These are phyloP conservation scores for Drosophila sechellia DNA, from an alignment of 1,140 invertebrate species.

Conservation along the genomic window DNA sequence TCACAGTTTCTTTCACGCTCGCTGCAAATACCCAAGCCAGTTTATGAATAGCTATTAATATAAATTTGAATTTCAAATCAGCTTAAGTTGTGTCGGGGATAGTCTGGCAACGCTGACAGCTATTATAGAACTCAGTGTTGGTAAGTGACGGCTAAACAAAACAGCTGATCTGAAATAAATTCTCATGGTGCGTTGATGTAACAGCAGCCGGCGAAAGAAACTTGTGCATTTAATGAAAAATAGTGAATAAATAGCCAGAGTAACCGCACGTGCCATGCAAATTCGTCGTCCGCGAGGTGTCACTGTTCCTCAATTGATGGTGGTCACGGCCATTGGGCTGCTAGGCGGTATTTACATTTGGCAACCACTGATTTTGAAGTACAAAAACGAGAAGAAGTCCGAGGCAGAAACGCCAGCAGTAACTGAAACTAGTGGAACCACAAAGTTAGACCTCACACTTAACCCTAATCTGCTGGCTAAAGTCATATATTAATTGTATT, in stretches of 20 bases:
- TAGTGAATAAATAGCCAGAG: conserved; percentile 7
- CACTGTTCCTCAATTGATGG: conserved; percentile 80
- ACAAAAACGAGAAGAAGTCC: conserved; percentile 54
- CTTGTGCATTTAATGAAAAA: conserved; percentile 18
- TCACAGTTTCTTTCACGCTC: background rate
- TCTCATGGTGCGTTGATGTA: conserved; percentile 37
- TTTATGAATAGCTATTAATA: background rate
- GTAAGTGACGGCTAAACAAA: background rate
- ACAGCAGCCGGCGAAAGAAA: conserved; percentile 39
- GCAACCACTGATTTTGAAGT: conserved; percentile 78
- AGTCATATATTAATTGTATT: background rate
- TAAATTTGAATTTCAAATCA: conserved; percentile 15
- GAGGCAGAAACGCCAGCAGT: conserved; percentile 18
- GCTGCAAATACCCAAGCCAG: background rate
- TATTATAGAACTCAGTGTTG: conserved; percentile 6
- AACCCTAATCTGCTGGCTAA: no score
- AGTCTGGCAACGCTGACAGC: conserved; percentile 26
- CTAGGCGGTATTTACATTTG: conserved; percentile 84
- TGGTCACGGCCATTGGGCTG: conserved; percentile 82
- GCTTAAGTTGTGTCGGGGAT: background rate
- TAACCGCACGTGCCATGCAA: conserved; percentile 65
- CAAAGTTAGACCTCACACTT: conserved; percentile 49
- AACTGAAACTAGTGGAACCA: conserved; percentile 1
- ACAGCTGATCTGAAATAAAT: conserved; percentile 7
- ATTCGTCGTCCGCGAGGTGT: conserved; percentile 83